A percentile compares a stretch with the other conserved stretches of the same genome.
These are phyloP conservation scores for Nothocercus julius DNA, from an alignment of 2,113 vertebrate genomes.

Conservation along the genomic window DNA sequence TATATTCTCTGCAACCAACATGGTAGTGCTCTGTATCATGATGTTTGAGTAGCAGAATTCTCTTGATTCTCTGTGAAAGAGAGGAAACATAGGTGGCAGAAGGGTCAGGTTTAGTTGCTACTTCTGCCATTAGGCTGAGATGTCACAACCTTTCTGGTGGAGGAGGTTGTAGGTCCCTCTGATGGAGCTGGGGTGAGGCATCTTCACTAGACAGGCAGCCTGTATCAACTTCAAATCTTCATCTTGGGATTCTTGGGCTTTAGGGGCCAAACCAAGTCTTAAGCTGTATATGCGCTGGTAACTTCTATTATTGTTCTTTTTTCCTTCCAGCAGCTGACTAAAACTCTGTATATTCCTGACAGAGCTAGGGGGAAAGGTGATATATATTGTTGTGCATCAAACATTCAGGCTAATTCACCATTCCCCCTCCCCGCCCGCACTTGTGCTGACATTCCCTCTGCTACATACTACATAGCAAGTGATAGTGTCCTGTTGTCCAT, in stretches of 20 bases:
- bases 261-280: not conserved
- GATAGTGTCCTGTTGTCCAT: not conserved
- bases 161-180: not conserved
- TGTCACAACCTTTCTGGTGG: not conserved
- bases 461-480: not conserved
- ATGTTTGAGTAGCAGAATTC: not conserved
- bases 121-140: not conserved
- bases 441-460: not conserved
- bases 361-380: not conserved
- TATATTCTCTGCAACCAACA: rapidly evolving
- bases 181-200: not conserved
- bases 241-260: not conserved
- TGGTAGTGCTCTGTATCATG: not conserved
- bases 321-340: not conserved
- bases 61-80: not conserved
- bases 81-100: not conserved
- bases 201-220: not conserved
- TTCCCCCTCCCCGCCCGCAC: not conserved
- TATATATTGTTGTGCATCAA: rapidly evolving
- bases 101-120: too few species aligned
- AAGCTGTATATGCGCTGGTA: not conserved
- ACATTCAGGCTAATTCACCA: not conserved
- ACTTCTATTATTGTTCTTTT: not conserved
- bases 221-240: not conserved
- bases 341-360: not conserved